Conservation (phyloP, 2,888 invertebrate species). For the Lithophane semibrunnea region DNA sequence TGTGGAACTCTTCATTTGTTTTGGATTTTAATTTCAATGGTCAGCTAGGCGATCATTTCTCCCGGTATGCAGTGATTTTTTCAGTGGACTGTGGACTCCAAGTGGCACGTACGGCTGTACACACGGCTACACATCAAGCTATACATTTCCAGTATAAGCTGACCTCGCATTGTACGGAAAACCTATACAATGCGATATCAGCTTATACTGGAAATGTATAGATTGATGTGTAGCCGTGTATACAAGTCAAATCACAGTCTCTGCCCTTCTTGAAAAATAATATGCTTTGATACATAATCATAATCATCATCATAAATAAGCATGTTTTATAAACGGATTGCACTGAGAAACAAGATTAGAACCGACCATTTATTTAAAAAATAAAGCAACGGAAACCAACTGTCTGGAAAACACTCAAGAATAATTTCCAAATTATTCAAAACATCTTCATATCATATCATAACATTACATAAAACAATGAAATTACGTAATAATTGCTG, state of each 20-base stretch:
- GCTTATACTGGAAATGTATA: too few relatives aligned
- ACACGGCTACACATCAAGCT: too few relatives aligned
- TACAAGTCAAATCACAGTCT: too few relatives aligned
- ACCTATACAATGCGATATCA: too few relatives aligned
- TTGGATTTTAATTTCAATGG: neutral
- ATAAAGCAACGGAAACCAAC: neutral
- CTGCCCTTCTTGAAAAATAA: neutral
- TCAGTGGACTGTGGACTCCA: rapidly evolving
- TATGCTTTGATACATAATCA: neutral
- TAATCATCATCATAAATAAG: neutral
- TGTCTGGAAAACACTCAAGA: slow-evolving; percentile 6
- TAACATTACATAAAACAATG: slow-evolving; percentile 51
- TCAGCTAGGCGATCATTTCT: too few relatives aligned
- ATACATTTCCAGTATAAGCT: too few relatives aligned
- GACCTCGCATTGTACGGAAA: too few relatives aligned
- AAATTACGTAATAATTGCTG: slow-evolving; percentile 61
- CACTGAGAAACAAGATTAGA: neutral
- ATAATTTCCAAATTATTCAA: slow-evolving; percentile 13
- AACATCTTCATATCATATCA: slow-evolving; percentile 41
- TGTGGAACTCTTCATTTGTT: neutral
- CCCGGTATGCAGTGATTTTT: too few relatives aligned
- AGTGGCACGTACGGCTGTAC: neutral
- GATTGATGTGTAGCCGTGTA: too few relatives aligned
- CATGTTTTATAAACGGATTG: slow-evolving; percentile 8
- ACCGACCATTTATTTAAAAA: neutral